A percentile compares a stretch with the other conserved stretches of the same genome.
phyloP scores from a whole-genome alignment of 1,140 invertebrate genomes.

The Lordiphosa stackelbergi region DNA sequence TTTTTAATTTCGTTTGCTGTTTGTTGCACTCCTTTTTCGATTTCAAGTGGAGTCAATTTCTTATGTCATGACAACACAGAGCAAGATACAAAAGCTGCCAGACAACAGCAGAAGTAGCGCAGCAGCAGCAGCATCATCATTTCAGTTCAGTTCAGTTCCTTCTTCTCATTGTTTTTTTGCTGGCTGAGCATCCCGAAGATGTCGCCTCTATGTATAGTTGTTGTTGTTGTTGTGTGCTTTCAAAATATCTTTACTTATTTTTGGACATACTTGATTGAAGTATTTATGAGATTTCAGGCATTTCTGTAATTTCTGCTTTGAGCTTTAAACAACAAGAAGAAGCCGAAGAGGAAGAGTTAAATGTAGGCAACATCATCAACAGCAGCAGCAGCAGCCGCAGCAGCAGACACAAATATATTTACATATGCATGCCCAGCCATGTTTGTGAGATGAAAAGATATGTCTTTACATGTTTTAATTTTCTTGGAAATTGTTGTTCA shows the following conservation, averaged over 20 bases:
- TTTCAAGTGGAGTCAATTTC: constrained; percentile 75
- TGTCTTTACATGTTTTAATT: constrained; percentile 75
- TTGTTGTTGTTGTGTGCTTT: constrained; percentile 40
- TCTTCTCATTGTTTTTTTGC: constrained; percentile 32
- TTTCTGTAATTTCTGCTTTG: constrained; percentile 69
- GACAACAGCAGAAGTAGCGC: constrained; percentile 28
- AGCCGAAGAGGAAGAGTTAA: constrained; percentile 26
- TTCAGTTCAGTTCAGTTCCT: too few relatives aligned
- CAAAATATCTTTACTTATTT: constrained; percentile 74
- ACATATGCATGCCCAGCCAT: constrained; percentile 58
- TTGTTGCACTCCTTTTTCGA: constrained; percentile 68
- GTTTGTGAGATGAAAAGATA: constrained; percentile 74
- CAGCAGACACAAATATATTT: constrained; percentile 23
- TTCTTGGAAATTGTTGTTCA: constrained; percentile 74
- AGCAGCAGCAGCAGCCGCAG: constrained; percentile 16
- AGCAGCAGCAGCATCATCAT: constrained; percentile 24
- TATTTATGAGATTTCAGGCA: constrained; percentile 75
- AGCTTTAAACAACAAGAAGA: constrained; percentile 46
- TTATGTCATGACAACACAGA: constrained; percentile 71
- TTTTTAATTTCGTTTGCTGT: constrained; percentile 70
- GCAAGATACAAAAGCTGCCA: constrained; percentile 43
- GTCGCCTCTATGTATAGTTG: constrained; percentile 48
- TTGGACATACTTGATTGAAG: constrained; percentile 75
- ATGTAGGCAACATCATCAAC: constrained; percentile 22
- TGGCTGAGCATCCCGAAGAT: constrained; percentile 37